phyloP scores from a whole-genome alignment of 2,797 vertebrate species.

The Micrastur ruficollis region DNA sequence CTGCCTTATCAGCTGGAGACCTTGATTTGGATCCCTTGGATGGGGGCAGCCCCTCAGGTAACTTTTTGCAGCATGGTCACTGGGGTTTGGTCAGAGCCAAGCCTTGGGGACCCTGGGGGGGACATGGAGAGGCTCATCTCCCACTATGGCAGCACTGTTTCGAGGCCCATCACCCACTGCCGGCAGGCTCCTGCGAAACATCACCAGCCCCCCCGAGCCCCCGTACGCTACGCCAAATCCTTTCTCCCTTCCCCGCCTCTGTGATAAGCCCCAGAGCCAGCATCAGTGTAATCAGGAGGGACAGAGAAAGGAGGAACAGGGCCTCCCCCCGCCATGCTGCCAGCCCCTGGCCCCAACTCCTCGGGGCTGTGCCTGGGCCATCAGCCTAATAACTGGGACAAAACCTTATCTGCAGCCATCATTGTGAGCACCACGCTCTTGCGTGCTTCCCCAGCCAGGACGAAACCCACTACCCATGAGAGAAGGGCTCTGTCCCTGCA shows the following conservation, averaged over 20 bases:
- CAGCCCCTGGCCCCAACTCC: neutral
- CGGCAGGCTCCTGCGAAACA: neutral
- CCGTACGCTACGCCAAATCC: neutral
- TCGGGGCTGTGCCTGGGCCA: neutral
- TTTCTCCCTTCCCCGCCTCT: neutral
- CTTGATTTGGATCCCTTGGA: neutral
- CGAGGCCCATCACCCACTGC: neutral
- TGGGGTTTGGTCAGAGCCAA: neutral
- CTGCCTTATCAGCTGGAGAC: neutral
- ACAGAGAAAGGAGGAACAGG: neutral
- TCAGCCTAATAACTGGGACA: neutral
- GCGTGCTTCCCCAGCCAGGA: neutral
- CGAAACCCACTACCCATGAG: neutral
- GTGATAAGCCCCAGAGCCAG: conserved; percentile 46
- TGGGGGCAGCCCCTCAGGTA: neutral
- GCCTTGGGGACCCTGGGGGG: neutral
- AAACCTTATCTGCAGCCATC: neutral
- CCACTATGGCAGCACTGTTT: neutral
- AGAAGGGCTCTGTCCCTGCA: neutral
- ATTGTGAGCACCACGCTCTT: rapidly evolving
- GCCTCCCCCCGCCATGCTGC: neutral
- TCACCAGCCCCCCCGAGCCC: rapidly evolving
- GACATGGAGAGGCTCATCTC: neutral
- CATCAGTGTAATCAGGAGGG: neutral
- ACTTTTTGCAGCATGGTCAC: neutral